Base-by-base conservation (phyloP, 2,797 vertebrate species). In the Anabas testudineus region DNA sequence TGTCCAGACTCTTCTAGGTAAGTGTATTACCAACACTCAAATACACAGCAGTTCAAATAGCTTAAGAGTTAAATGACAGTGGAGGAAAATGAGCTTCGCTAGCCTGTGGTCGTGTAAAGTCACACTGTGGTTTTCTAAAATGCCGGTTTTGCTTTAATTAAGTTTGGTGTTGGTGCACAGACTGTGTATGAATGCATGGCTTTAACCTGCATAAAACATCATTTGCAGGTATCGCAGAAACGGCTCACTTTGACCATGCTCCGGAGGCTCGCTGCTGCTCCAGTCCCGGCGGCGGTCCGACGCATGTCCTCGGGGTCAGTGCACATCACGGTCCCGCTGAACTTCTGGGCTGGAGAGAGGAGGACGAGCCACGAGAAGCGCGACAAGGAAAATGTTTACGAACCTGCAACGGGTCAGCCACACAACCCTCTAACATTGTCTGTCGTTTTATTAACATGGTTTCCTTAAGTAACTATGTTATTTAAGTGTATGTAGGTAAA, bases 361-460 rank as follows among this genome's bases (percentile, higher is more conserved):
- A 85, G 94, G 65, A 81, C 88, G 2, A 92, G 94, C 2, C 54
- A 21, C 1, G 93, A 92, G 32, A 83, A 85, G 18, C 61, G 51
- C 45, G 90, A 74, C 76, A 81, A 64, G 0, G 95, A 96, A 70
- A 81, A 91, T 2, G 95, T 97, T 10, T 96, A 94, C 41, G 97
- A 99, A 68, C 98, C 97, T 1, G 95, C 97, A 42, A 98, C 97
- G 32, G 97, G 98, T 96, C 82, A 55, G 14, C 0, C 0, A 36
- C 0, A 36, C 0, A 39, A 42, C 18, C 7, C 15, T 42, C 39
- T 18, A 2, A 18, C 3, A 42, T 10, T 5, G 37, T 39, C 12
- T 39, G 34, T 34, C 34, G 34, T 10, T 12, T n/a, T 34, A 34
- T 34, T 34, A 10, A 34, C 34, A 34, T 12, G 32, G 32, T 12